These are phyloP conservation scores for Drosophila truncata DNA, from an alignment of 1,140 invertebrate genomes.

Conservation along the genomic window DNA sequence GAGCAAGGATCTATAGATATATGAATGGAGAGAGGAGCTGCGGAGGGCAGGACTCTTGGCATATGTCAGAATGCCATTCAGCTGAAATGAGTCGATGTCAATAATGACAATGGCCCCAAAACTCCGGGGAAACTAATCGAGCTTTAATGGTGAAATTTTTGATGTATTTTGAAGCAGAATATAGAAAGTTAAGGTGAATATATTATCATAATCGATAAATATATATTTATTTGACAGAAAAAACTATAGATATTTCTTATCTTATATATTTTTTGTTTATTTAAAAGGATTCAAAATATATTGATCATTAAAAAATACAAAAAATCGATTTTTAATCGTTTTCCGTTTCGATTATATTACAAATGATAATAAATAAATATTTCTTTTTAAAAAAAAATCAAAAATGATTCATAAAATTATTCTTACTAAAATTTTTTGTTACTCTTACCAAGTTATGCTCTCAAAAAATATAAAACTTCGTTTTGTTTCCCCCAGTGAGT, in stretches of 20 bases:
- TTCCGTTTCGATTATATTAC: not conserved
- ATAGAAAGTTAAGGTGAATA: not conserved
- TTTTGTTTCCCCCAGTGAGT: not conserved
- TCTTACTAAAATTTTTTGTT: no score
- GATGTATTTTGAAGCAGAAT: not conserved
- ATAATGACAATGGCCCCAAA: conserved; percentile 26
- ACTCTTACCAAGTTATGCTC: no score
- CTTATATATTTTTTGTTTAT: no score
- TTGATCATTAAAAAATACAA: no score
- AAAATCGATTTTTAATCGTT: not conserved
- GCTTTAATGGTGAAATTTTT: not conserved
- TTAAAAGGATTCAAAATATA: no score
- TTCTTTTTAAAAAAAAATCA: not conserved
- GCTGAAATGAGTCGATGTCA: conserved; percentile 31
- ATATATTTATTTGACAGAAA: not conserved
- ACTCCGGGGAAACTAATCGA: conserved; percentile 19
- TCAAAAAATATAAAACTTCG: not conserved
- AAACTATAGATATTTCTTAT: no score
- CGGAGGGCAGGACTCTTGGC: conserved; percentile 18
- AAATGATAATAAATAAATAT: not conserved
- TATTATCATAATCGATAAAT: not conserved
- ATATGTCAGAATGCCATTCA: conserved; percentile 47
- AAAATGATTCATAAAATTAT: no score
- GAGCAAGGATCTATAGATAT: not conserved
- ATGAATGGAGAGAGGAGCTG: conserved; percentile 2